A percentile compares a stretch with the other conserved stretches of the same genome.
These are phyloP conservation scores for Xanthostigma xanthostigma DNA, from an alignment of 2,888 invertebrate species.

Conservation along the genomic window DNA sequence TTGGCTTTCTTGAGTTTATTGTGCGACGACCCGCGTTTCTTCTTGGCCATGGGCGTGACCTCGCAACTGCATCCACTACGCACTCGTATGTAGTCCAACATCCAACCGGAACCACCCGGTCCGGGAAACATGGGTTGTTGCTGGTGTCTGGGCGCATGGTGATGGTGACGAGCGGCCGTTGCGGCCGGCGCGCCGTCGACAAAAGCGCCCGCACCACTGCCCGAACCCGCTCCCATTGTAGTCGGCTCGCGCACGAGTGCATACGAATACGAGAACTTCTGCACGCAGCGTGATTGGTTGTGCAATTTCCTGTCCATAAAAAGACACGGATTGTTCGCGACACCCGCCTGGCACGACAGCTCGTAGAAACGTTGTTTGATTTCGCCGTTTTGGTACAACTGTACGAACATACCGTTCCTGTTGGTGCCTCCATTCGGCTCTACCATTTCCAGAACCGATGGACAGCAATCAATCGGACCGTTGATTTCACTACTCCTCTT, in stretches of 20 bases:
- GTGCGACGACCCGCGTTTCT: conserved; percentile 22
- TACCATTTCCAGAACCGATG: conserved; percentile 59
- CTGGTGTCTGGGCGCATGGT: background rate
- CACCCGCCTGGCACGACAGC: conserved; percentile 55
- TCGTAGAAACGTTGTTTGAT: conserved; percentile 62
- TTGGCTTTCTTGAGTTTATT: conserved; percentile 24
- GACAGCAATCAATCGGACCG: conserved; percentile 60
- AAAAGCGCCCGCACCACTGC: conserved; percentile 9
- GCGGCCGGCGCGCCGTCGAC: conserved; percentile 2
- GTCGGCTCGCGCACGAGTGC: conserved; percentile 42
- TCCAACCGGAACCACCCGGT: conserved; percentile 35
- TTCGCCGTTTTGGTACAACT: conserved; percentile 56
- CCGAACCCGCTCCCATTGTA: conserved; percentile 30
- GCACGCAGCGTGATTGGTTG: conserved; percentile 62
- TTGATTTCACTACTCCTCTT: conserved; percentile 24
- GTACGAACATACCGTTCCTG: conserved; percentile 52
- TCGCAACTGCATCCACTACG: conserved; percentile 77
- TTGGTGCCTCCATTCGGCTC: conserved; percentile 65
- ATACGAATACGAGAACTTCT: conserved; percentile 71
- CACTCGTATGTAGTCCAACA: conserved; percentile 68
- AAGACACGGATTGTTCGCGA: conserved; percentile 57
- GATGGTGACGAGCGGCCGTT: background rate
- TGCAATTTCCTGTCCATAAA: conserved; percentile 50
- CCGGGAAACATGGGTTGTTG: conserved; percentile 12
- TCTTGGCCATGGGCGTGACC: conserved; percentile 42